These are phyloP conservation scores for Melanerpes aurifrons DNA, from an alignment of 2,113 vertebrate species.

Conservation along the genomic window DNA sequence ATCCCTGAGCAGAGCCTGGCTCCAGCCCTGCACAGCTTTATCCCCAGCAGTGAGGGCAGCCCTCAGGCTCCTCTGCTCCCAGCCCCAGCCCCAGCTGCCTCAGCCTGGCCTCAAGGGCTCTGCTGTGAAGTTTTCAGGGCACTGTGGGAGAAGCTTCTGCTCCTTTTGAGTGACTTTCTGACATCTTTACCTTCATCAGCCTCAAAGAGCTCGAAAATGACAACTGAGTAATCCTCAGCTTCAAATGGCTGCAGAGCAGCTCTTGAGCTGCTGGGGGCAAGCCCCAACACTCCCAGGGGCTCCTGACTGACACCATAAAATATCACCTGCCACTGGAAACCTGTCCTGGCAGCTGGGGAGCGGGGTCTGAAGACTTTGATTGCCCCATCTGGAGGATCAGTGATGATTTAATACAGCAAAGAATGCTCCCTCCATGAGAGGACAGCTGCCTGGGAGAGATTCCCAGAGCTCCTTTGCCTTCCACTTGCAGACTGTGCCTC, in stretches of 20 bases:
- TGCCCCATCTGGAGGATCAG: slow-evolving; percentile 39
- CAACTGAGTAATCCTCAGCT: slow-evolving; percentile 62
- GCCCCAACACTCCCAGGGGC: slow-evolving; percentile 54
- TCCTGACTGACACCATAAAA: slow-evolving; percentile 66
- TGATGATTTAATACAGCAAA: slow-evolving; percentile 61
- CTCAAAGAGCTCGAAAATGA: slow-evolving; percentile 63
- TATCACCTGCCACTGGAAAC: slow-evolving; percentile 68
- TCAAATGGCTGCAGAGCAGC: slow-evolving; percentile 52
- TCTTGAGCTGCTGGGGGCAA: slow-evolving; percentile 18
- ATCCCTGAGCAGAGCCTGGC: too few species aligned
- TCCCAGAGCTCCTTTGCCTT: background rate
- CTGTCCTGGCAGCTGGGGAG: slow-evolving; percentile 58
- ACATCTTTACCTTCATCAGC: slow-evolving; percentile 43
- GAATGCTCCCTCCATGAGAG: slow-evolving; percentile 32
- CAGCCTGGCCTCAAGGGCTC: background rate
- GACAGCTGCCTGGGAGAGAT: slow-evolving; percentile 22
- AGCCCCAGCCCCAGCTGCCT: too few species aligned
- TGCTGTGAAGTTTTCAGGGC: background rate
- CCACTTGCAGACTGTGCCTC: background rate
- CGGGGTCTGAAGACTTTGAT: slow-evolving; percentile 55
- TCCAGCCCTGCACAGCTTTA: too few species aligned
- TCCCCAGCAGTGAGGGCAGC: too few species aligned
- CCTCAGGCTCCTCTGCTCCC: too few species aligned
- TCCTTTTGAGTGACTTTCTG: slow-evolving; percentile 1
- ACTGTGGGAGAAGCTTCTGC: background rate